phyloP scores from a whole-genome alignment of 2,113 vertebrate genomes.

The Vireo altiloquus region DNA sequence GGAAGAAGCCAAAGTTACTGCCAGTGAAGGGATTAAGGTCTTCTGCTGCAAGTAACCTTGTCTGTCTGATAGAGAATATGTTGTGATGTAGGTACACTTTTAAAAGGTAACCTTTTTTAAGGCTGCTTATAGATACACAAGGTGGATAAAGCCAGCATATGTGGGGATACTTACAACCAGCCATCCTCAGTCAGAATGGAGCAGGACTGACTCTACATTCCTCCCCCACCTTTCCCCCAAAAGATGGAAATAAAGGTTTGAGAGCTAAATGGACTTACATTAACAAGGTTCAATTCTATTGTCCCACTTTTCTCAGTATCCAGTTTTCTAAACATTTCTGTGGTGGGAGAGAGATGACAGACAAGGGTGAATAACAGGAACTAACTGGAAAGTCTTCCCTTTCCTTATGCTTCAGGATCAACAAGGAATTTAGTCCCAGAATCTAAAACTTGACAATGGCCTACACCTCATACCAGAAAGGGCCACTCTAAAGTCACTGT shows the following conservation, averaged over 20 bases:
- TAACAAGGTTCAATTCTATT: constrained; percentile 68
- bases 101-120: background rate
- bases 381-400: background rate
- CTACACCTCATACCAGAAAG: background rate
- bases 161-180: background rate
- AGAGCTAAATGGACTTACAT: constrained; percentile 62
- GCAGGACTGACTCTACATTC: background rate
- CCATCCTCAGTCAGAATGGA: background rate
- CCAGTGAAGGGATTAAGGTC: background rate
- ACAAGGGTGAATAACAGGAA: background rate
- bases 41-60: background rate
- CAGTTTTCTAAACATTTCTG: constrained; percentile 79
- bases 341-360: background rate
- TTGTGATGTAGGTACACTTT: background rate
- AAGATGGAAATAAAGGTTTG: background rate
- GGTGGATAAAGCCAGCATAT: background rate
- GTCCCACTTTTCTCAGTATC: constrained; percentile 72
- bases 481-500: background rate
- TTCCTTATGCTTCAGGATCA: background rate
- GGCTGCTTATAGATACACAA: background rate
- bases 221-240: rapidly evolving
- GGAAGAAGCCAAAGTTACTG: background rate
- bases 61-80: background rate
- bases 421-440: background rate
- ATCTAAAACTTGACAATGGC: background rate